Conservation (phyloP, 2,888 invertebrate species). For the Temnothorax unifasciatus region DNA sequence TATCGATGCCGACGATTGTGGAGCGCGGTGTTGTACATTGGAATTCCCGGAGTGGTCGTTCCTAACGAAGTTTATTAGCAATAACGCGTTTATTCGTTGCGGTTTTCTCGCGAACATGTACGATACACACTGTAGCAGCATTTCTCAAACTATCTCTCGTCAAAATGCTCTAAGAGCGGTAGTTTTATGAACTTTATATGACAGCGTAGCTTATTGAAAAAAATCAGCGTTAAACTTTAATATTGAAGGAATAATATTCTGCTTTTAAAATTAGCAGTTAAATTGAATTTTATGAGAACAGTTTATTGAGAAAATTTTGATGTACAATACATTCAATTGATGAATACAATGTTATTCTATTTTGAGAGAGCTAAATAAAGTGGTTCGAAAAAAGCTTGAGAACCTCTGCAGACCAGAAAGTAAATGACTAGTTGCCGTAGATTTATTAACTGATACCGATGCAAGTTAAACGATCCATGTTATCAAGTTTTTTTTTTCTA, state of each 20-base stretch:
- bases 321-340: neutral
- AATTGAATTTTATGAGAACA: neutral
- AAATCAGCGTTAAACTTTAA: neutral
- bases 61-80: conserved; percentile 50
- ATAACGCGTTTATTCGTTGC: conserved; percentile 42
- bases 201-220: conserved; percentile 1
- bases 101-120: conserved; percentile 19
- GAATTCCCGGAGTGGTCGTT: conserved; percentile 42
- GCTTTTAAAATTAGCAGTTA: neutral
- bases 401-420: conserved; percentile 29
- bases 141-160: conserved; percentile 31
- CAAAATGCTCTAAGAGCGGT: neutral
- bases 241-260: neutral
- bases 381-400: neutral
- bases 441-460: conserved; percentile 36
- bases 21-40: conserved; percentile 14
- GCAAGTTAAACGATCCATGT: conserved; percentile 52
- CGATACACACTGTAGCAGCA: conserved; percentile 6
- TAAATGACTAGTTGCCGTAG: conserved; percentile 28
- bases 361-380: neutral
- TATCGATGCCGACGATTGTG: conserved; percentile 25
- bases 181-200: conserved; percentile 9
- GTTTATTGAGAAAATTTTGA: neutral
- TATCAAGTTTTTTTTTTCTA: conserved; percentile 24
- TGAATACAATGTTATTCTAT: neutral